Percentiles rank a stretch among this genome's conserved stretches.
Evolutionary conservation across 2,113 vertebrate genomes (phyloP).

Genomic region (Marmota monax): DNA sequence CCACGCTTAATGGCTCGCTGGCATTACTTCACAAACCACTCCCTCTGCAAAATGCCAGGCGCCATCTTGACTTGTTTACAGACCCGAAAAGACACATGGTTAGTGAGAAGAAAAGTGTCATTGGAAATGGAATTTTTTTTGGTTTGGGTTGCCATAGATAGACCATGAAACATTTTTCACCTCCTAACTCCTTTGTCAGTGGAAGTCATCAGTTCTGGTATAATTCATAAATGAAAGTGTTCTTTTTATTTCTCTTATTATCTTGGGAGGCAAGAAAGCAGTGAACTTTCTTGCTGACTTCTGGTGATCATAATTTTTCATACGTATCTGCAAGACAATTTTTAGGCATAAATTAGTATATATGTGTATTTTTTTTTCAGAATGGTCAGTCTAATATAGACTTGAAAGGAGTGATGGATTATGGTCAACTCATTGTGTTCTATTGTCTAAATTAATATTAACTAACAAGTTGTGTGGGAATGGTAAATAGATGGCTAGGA

Average conservation of each 20-base stretch:
- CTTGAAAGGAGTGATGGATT: not conserved
- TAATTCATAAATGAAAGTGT: not conserved
- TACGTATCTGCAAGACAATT: not conserved
- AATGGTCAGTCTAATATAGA: not conserved
- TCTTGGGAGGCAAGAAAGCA: not conserved
- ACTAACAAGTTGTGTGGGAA: not conserved
- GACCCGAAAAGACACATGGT: too few species aligned
- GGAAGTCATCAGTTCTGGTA: not conserved
- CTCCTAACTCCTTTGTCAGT: not conserved
- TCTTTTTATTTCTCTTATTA: not conserved
- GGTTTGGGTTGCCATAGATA: not conserved
- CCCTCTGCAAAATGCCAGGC: too few species aligned
- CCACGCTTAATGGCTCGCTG: too few species aligned
- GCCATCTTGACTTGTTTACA: too few species aligned
- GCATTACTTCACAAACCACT: too few species aligned
- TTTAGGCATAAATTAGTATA: not conserved
- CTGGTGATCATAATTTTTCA: not conserved
- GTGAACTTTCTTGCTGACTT: not conserved
- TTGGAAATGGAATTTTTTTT: not conserved
- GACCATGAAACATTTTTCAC: not conserved
- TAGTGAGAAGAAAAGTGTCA: not conserved
- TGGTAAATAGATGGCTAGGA: not conserved
- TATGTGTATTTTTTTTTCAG: not conserved
- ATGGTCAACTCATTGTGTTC: not conserved
- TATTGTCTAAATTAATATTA: constrained; percentile 30